A percentile compares a stretch with the other conserved stretches of the same genome.
phyloP scores from a whole-genome alignment of 2,888 invertebrate species.

The Endotricha flammealis region DNA sequence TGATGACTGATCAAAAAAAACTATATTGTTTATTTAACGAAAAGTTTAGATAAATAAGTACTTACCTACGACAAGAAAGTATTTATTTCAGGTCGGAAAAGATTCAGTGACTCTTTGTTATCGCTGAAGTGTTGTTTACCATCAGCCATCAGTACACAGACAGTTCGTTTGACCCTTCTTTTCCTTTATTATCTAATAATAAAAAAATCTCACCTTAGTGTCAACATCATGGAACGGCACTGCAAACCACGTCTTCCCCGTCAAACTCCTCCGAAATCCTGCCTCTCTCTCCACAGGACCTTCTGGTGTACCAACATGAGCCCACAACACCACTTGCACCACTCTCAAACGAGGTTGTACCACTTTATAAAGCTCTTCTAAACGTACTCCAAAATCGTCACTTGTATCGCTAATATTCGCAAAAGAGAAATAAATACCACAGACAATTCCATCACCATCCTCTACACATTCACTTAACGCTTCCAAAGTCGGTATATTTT shows the following conservation, averaged over 20 bases:
- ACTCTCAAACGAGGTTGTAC: slow-evolving; percentile 77
- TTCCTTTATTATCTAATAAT: slow-evolving; percentile 1
- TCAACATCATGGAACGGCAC: slow-evolving; percentile 84
- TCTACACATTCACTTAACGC: slow-evolving; percentile 66
- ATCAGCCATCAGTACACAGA: background rate
- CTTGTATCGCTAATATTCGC: slow-evolving; percentile 82
- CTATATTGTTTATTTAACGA: no score
- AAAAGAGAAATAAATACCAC: slow-evolving; percentile 84
- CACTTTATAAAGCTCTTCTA: slow-evolving; percentile 77
- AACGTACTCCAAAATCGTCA: slow-evolving; percentile 82
- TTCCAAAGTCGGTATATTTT: slow-evolving; percentile 62
- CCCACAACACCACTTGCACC: slow-evolving; percentile 84
- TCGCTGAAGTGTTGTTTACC: background rate
- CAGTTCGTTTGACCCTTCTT: no score
- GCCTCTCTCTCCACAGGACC: slow-evolving; percentile 82
- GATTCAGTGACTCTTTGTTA: no score
- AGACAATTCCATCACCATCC: slow-evolving; percentile 68
- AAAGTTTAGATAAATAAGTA: no score
- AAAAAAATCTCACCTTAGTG: slow-evolving; percentile 75
- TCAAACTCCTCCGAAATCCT: slow-evolving; percentile 79
- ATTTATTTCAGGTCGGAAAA: no score
- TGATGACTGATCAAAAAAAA: no score
- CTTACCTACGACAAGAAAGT: no score
- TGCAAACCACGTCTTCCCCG: slow-evolving; percentile 84
- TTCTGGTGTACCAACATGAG: slow-evolving; percentile 74